phyloP scores from a whole-genome alignment of 2,797 vertebrate species.

The Chaetophractus vellerosus region DNA sequence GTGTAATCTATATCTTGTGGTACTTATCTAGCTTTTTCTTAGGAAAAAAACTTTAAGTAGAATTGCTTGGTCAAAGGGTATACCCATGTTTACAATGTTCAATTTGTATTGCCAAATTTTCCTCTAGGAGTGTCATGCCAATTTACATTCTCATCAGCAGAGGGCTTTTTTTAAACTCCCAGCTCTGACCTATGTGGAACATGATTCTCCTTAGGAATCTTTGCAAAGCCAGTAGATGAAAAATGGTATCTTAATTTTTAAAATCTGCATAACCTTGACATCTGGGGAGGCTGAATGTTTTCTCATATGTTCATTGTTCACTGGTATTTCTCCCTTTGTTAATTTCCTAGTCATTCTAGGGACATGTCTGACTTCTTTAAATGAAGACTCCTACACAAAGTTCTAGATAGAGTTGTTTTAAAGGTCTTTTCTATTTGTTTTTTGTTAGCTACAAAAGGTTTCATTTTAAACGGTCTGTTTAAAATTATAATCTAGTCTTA shows the following conservation, averaged over 20 bases:
- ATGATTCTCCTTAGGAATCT: neutral
- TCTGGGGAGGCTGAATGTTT: neutral
- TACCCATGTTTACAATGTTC: neutral
- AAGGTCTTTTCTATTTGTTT: conserved; percentile 3
- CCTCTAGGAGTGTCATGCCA: neutral
- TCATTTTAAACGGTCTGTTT: conserved; percentile 33
- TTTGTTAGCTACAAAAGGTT: neutral
- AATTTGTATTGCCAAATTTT: neutral
- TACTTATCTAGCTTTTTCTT: neutral
- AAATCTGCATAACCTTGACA: neutral
- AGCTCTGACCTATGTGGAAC: rapidly evolving
- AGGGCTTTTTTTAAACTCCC: neutral
- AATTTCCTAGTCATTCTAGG: conserved; percentile 5
- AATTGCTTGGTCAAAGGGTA: neutral
- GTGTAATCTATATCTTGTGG: neutral
- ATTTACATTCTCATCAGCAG: neutral
- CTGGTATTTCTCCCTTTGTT: neutral
- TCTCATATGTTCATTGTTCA: neutral
- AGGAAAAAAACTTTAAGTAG: neutral
- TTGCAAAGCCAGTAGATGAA: neutral
- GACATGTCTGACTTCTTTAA: neutral
- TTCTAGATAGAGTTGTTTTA: neutral
- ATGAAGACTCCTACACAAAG: neutral
- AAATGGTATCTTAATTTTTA: neutral
- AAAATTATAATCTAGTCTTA: neutral